Evolutionary conservation across 2,113 vertebrate genomes (phyloP), one percentile per base, ranked within the genome.

Genomic region (Melanocharis versteri): DNA sequence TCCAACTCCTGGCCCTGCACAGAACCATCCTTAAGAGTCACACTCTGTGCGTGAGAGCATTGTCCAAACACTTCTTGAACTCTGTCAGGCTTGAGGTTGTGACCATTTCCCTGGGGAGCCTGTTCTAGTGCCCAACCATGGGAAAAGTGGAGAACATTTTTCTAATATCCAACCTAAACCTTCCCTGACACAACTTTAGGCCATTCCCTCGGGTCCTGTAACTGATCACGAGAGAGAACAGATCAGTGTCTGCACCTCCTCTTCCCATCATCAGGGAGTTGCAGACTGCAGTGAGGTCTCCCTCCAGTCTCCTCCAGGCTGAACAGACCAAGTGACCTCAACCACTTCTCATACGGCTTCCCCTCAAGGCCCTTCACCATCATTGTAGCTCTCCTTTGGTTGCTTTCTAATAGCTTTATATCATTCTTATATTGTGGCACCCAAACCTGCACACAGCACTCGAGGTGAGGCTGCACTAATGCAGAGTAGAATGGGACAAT

Each of bases 381-480:
- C 28, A 4, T 13, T n/a, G 8, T 30, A 28, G 37, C 33, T 16
- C 15, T 58, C 13, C 37, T 66, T 51, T 24, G 23, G 37, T 40
- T 39, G 26, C n/a, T 31, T 16, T 60, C 16, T 40, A 19, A 47
- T 45, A 22, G 40, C 21, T 69, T 89, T 54, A 4, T 40, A 31
- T 40, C 26, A 6, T 60, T 68, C 39, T 30, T 53, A 26, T 22
- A 4, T 31, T 47, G 40, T 35, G 20, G 11, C 10, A 16, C 24
- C 39, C 45, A 53, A 45, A 75, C 16, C n/a, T 68, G 45, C 39
- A 26, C n/a, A 35, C 28, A 60, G 20, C 24, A 40, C n/a, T 60
- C 0, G 0, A 68, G 26, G 9, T 47, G 78, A 47, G 53, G 30
- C n/a, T 0, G 1, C 10, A 7, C 4, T 18, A 47, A 30, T 54